These are phyloP conservation scores for Nothoprocta pentlandii DNA, from an alignment of 2,113 vertebrate species.

Conservation along the genomic window DNA sequence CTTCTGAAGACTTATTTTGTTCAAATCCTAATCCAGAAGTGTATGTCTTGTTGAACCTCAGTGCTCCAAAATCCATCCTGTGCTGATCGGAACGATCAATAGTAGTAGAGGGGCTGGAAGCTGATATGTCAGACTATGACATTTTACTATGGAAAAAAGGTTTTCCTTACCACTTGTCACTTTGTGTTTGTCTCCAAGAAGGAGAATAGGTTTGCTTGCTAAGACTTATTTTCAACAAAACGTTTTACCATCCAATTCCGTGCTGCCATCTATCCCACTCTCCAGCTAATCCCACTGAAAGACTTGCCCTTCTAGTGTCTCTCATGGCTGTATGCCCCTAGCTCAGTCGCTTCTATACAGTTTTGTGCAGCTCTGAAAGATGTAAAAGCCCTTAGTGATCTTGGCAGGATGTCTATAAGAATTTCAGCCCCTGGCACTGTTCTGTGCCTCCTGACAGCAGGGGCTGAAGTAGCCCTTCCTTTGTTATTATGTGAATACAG, in stretches of 20 bases:
- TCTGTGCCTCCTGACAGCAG: background rate
- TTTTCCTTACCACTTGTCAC: background rate
- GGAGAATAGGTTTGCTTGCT: background rate
- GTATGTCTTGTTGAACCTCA: fast-evolving
- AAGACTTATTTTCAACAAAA: background rate
- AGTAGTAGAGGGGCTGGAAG: background rate
- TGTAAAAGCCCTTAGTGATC: background rate
- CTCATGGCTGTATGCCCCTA: background rate
- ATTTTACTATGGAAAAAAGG: background rate
- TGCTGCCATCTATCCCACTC: background rate
- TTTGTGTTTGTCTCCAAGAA: background rate
- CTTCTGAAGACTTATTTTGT: background rate
- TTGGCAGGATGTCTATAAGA: background rate
- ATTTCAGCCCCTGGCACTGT: background rate
- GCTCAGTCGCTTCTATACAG: background rate
- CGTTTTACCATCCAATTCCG: background rate
- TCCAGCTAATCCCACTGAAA: background rate
- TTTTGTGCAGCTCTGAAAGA: background rate
- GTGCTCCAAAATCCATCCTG: background rate
- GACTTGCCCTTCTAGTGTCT: background rate
- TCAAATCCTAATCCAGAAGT: background rate
- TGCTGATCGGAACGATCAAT: background rate
- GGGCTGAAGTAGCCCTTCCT: background rate
- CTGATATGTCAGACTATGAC: background rate
- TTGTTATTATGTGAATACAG: background rate